Conservation (phyloP, 2,113 vertebrate species). For the Piprites chloris region DNA sequence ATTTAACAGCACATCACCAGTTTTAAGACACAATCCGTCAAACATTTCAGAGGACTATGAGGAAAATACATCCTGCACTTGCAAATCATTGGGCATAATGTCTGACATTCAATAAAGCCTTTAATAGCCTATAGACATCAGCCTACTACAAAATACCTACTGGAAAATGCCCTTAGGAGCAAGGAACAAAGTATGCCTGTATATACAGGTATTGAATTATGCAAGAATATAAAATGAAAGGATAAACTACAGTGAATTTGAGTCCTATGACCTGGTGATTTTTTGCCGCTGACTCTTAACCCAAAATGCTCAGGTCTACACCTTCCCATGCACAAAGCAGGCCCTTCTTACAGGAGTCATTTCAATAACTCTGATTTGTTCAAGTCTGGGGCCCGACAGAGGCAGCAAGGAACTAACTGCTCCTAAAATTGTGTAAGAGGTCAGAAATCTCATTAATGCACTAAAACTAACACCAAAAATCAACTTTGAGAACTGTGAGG, state of each 20-base stretch:
- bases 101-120: constrained; percentile 10
- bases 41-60: constrained; percentile 49
- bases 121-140: not conserved
- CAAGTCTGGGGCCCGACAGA: not conserved
- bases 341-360: not conserved
- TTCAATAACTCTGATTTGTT: not conserved
- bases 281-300: not conserved
- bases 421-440: not conserved
- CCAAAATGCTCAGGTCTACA: not conserved
- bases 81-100: constrained; percentile 38
- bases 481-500: not conserved
- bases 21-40: constrained; percentile 70
- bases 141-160: not conserved
- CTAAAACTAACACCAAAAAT: not conserved
- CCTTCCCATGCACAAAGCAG: not conserved
- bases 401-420: not conserved
- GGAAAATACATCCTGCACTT: constrained; percentile 40
- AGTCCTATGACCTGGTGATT: not conserved
- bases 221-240: not conserved
- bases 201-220: not conserved
- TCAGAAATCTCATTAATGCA: not conserved
- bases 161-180: constrained; percentile 8
- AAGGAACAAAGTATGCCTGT: not conserved
- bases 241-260: not conserved
- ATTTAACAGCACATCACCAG: constrained; percentile 63